These are phyloP conservation scores for Setophaga coronata DNA, from an alignment of 2,113 vertebrate genomes.

Conservation along the genomic window DNA sequence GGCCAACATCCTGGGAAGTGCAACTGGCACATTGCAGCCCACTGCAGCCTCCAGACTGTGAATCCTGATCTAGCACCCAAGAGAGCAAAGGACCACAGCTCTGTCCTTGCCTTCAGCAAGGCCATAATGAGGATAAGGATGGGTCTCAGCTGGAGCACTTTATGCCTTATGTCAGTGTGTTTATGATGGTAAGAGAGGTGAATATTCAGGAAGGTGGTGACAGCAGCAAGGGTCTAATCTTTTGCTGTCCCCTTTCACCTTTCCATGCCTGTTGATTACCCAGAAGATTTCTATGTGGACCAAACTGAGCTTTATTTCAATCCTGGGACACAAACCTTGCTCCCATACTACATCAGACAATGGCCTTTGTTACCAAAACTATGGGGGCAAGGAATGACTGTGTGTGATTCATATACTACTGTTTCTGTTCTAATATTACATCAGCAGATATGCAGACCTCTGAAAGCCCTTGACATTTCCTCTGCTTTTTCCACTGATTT, in stretches of 20 bases:
- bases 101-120: not conserved
- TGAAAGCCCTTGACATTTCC: not conserved
- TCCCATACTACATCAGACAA: not conserved
- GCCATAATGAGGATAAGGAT: not conserved
- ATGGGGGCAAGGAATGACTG: not conserved
- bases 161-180: not conserved
- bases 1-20: fast-evolving
- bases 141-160: not conserved
- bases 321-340: not conserved
- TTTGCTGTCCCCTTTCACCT: not conserved
- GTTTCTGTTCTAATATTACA: not conserved
- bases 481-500: not conserved
- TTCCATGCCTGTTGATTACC: not conserved
- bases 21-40: not conserved
- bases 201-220: not conserved
- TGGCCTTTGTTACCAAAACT: not conserved
- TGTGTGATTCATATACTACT: not conserved
- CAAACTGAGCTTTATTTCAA: not conserved
- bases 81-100: not conserved
- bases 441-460: not conserved
- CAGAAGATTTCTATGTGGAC: not conserved
- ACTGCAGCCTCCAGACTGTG: not conserved
- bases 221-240: not conserved
- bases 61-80: not conserved
- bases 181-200: not conserved